These are phyloP conservation scores for Rhizoglyphus robini DNA, from an alignment of 1,140 invertebrate species.

Conservation along the genomic window DNA sequence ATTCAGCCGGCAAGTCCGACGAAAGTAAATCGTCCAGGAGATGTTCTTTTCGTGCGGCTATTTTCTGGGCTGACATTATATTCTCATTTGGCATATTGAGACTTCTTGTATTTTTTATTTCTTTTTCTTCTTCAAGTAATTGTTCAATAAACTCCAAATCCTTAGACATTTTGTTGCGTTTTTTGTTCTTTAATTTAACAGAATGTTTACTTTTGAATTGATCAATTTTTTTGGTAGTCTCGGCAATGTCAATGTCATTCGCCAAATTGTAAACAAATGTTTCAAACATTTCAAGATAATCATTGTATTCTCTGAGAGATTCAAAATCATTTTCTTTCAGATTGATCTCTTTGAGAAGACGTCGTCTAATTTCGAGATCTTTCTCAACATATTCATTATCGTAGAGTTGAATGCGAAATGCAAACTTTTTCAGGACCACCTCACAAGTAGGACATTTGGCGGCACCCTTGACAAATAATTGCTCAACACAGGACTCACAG, in stretches of 20 bases:
- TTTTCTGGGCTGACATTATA: slow-evolving; percentile 48
- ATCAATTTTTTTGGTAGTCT: slow-evolving; percentile 80
- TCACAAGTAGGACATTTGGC: slow-evolving; percentile 82
- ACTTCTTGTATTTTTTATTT: slow-evolving; percentile 33
- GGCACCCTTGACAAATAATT: slow-evolving; percentile 86
- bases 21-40: slow-evolving; percentile 88
- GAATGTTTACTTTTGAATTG: slow-evolving; percentile 86
- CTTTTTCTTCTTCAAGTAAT: slow-evolving; percentile 62
- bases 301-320: slow-evolving; percentile 66
- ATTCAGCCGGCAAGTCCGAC: slow-evolving; percentile 68
- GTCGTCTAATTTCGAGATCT: slow-evolving; percentile 86
- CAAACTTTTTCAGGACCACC: slow-evolving; percentile 65
- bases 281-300: slow-evolving; percentile 82
- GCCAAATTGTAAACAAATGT: slow-evolving; percentile 77
- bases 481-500: slow-evolving; percentile 91
- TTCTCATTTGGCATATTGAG: slow-evolving; percentile 44
- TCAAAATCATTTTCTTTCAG: slow-evolving; percentile 80
- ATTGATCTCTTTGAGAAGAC: slow-evolving; percentile 75
- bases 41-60: slow-evolving; percentile 69
- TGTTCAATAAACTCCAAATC: slow-evolving; percentile 55
- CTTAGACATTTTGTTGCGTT: slow-evolving; percentile 37
- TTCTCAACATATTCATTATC: slow-evolving; percentile 93
- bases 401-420: slow-evolving; percentile 76
- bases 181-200: slow-evolving; percentile 66
- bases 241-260: slow-evolving; percentile 76